Base-by-base conservation (phyloP, 2,797 vertebrate genomes). In the Molossus molossus region DNA sequence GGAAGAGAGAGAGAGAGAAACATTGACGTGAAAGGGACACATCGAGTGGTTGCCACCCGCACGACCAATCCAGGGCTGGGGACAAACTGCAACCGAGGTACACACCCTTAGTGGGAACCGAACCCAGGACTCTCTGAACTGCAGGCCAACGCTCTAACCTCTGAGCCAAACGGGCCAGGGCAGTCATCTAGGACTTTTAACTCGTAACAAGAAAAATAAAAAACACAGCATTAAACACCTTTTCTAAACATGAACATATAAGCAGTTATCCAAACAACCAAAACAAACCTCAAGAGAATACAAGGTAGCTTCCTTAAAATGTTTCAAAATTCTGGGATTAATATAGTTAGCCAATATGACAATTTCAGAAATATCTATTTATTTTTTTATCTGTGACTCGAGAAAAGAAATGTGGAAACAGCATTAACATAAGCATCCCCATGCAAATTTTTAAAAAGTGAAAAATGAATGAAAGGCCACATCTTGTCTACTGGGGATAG, bases 351-450 rank as follows among this genome's bases (percentile, higher is more conserved):
- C 58, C 33, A 87, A 11, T 57, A 60, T 27, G 64, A 48, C 89
- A 92, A 87, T 93, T 96, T 82, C 1, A 3, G 85, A 94, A 97
- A 91, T 70, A 81, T n/a, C 33, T 86, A 87, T 10, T 94, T 92
- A 75, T 53, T 53, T 89, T 89, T 45, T 45, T 45, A 45, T 45
- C 40, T 45, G 58, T 53, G 48, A 92, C 20, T 83, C 23, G 12
- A 82, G 48, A 76, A 83, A 83, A 88, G 33, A 95, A 94, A 82
- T 75, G 60, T 73, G 33, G 29, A 91, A 95, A 91, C 40, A 90
- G 69, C 70, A 55, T 69, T 91, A 92, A 60, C n/a, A 87, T 70
- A 81, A 95, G 14, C 62, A 86, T 72, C 20, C 40, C 48, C 40
- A 67, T 1, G 29, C 7, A 37, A 94, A 92, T 77, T 70, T 67